These are phyloP conservation scores for Leptocoma aspasia DNA, from an alignment of 2,113 vertebrate genomes.

Conservation along the genomic window DNA sequence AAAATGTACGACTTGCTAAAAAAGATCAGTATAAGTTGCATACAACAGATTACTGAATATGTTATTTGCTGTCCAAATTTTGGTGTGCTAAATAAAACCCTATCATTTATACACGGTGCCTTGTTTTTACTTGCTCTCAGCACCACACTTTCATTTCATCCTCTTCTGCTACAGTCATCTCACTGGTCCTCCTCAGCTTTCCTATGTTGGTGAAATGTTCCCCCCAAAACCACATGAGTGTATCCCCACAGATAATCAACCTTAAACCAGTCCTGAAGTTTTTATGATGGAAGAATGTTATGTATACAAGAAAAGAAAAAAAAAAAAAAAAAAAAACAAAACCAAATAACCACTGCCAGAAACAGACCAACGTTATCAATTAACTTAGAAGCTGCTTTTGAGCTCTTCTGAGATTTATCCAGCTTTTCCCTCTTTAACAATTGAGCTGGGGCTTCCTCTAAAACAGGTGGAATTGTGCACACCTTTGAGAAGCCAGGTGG, in stretches of 20 bases:
- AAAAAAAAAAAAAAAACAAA: accelerated
- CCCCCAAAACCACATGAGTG: neutral
- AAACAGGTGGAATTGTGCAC: neutral
- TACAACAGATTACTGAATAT: neutral
- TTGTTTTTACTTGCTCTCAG: neutral
- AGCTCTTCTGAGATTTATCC: neutral
- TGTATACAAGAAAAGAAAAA: neutral
- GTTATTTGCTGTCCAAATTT: neutral
- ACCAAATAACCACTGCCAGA: neutral
- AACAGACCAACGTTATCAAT: neutral
- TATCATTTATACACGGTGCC: neutral
- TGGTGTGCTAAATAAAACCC: neutral
- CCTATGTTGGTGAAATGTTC: neutral
- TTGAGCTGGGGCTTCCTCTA: neutral
- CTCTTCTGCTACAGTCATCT: neutral
- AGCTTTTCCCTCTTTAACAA: neutral
- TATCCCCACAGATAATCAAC: neutral
- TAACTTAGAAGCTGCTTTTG: neutral
- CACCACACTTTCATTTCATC: neutral
- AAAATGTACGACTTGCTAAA: neutral
- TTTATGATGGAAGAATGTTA: neutral
- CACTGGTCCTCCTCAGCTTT: neutral
- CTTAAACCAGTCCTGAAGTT: neutral
- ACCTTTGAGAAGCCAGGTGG: neutral
- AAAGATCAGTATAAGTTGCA: neutral